Evolutionary conservation across 1,140 invertebrate species (phyloP).

Genomic region (Papilio xuthus): DNA sequence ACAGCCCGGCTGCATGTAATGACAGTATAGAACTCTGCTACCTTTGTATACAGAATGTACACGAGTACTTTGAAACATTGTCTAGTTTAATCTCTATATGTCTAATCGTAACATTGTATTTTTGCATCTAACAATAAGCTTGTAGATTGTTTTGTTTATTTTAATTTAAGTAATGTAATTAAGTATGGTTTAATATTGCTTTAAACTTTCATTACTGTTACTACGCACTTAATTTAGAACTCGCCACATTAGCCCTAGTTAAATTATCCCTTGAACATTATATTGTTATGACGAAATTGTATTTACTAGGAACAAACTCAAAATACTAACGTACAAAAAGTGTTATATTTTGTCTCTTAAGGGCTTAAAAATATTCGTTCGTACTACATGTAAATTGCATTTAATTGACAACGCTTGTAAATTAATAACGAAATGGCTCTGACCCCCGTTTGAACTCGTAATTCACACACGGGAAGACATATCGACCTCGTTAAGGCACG

Average conservation of each 20-base stretch:
- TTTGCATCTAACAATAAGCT: background rate
- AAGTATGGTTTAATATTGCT: too few relatives aligned
- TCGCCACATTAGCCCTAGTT: background rate
- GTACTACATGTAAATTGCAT: slow-evolving; percentile 53
- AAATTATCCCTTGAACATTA: background rate
- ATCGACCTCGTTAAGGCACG: slow-evolving; percentile 68
- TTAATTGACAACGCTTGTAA: slow-evolving; percentile 76
- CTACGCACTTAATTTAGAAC: background rate
- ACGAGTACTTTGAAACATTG: background rate
- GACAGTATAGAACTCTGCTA: slow-evolving; percentile 9
- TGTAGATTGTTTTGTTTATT: background rate
- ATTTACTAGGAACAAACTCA: background rate
- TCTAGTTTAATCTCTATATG: background rate
- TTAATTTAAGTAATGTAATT: background rate
- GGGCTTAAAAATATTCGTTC: background rate
- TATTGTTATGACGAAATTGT: background rate
- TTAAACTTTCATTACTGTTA: background rate
- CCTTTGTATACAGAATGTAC: background rate
- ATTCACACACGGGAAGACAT: slow-evolving; percentile 66
- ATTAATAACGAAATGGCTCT: slow-evolving; percentile 73
- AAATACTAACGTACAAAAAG: background rate
- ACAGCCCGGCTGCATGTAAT: background rate
- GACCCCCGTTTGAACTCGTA: slow-evolving; percentile 73
- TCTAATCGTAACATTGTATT: slow-evolving; percentile 9
- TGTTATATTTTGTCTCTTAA: background rate